A percentile compares a stretch with the other conserved stretches of the same genome.
These are phyloP conservation scores for Borostomias antarcticus DNA, from an alignment of 2,797 vertebrate genomes.

Conservation along the genomic window DNA sequence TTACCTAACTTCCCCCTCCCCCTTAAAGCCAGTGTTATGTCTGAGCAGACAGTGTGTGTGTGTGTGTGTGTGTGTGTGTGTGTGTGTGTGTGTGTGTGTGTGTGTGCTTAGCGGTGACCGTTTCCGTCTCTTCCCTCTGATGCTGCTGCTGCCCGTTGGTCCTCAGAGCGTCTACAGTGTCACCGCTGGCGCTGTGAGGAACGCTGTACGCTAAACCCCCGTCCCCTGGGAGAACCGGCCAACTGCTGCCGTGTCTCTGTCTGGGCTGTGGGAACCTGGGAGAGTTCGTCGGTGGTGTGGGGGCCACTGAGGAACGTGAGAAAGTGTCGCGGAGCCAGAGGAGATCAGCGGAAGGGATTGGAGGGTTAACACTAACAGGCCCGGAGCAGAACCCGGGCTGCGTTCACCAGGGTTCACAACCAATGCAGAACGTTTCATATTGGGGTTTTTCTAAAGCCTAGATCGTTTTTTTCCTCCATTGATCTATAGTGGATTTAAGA, in stretches of 20 bases:
- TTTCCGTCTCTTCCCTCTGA: too few species aligned
- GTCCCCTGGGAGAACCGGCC: slow-evolving; percentile 42
- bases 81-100: background rate
- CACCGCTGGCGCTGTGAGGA: slow-evolving; percentile 44
- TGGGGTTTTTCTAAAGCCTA: background rate
- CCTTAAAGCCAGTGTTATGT: slow-evolving; percentile 43
- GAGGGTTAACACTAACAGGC: slow-evolving; percentile 30
- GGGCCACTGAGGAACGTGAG: slow-evolving; percentile 43
- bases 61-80: background rate
- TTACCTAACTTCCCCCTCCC: slow-evolving; percentile 7
- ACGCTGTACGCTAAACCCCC: slow-evolving; percentile 46
- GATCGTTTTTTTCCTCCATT: background rate
- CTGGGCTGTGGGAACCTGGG: slow-evolving; percentile 14
- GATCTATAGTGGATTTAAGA: too few species aligned
- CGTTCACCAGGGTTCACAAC: background rate
- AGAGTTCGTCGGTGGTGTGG: background rate
- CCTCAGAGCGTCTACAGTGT: slow-evolving; percentile 45
- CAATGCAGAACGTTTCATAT: too few species aligned
- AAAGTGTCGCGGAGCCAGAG: slow-evolving; percentile 33
- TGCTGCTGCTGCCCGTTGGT: background rate
- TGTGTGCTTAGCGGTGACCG: background rate
- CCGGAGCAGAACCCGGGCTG: slow-evolving; percentile 22
- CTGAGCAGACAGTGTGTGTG: slow-evolving; percentile 27
- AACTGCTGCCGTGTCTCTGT: slow-evolving; percentile 39
- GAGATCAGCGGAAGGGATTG: slow-evolving; percentile 25